phyloP scores from a whole-genome alignment of 2,797 vertebrate genomes.

The Lepilemur ruficaudatus region DNA sequence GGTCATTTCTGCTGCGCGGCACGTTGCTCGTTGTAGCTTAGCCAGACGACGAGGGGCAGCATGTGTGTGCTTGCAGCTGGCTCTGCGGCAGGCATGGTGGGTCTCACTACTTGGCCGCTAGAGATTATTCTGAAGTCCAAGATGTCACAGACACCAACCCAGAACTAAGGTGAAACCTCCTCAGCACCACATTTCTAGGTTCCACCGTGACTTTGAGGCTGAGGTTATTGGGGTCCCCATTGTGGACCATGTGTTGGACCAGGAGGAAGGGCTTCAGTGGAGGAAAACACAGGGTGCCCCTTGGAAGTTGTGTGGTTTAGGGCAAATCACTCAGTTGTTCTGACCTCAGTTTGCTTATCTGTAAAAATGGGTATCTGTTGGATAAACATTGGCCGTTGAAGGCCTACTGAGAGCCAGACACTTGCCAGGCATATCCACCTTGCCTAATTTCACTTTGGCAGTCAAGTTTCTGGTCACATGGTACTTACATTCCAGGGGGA shows the following conservation, averaged over 20 bases:
- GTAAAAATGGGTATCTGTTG: not conserved
- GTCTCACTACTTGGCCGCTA: not conserved
- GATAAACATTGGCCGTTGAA: not conserved
- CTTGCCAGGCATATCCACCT: fast-evolving
- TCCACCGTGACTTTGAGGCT: fast-evolving
- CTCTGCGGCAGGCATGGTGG: fast-evolving
- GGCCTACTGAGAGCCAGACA: not conserved
- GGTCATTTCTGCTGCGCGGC: fast-evolving
- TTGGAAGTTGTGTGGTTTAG: not conserved
- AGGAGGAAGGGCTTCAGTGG: fast-evolving
- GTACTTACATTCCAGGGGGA: not conserved
- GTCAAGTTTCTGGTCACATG: not conserved
- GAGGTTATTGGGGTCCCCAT: not conserved
- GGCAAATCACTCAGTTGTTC: not conserved
- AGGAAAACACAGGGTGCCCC: not conserved
- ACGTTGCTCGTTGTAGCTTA: fast-evolving
- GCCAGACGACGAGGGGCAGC: fast-evolving
- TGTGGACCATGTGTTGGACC: too few species aligned
- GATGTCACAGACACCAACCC: too few species aligned
- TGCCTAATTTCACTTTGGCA: not conserved
- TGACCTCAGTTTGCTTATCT: not conserved
- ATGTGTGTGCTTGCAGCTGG: fast-evolving
- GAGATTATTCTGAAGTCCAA: not conserved
- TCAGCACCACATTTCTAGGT: fast-evolving
- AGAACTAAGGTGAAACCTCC: not conserved